phyloP scores from a whole-genome alignment of 1,140 invertebrate genomes.

The Lepidurus arcticus region DNA sequence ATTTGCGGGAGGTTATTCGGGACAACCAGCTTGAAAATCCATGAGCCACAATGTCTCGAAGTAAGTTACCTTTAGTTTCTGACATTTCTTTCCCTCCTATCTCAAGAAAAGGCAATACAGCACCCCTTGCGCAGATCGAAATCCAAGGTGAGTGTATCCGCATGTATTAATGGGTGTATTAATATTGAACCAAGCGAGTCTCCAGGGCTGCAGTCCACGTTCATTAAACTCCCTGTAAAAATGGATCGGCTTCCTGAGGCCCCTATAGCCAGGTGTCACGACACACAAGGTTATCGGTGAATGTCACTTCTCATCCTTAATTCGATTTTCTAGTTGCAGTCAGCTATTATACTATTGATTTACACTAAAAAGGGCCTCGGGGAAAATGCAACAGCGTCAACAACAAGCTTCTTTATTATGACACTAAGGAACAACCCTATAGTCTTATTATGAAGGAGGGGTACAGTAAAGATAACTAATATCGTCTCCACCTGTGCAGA shows the following conservation, averaged over 20 bases:
- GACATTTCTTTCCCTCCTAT: too few relatives aligned
- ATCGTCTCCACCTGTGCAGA: constrained; percentile 45
- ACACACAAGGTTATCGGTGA: constrained; percentile 31
- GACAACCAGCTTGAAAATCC: constrained; percentile 41
- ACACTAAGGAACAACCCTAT: neutral
- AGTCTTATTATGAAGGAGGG: neutral
- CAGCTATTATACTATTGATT: constrained; percentile 8
- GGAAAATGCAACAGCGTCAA: neutral
- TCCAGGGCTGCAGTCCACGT: too few relatives aligned
- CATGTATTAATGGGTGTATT: too few relatives aligned
- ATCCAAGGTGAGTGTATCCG: too few relatives aligned
- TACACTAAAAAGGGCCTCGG: neutral
- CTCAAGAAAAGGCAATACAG: too few relatives aligned
- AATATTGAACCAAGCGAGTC: too few relatives aligned
- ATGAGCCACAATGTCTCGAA: constrained; percentile 46
- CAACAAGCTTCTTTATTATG: neutral
- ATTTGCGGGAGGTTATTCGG: constrained; percentile 48
- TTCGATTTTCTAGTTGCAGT: constrained; percentile 25
- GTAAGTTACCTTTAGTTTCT: neutral
- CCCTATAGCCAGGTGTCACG: constrained; percentile 26
- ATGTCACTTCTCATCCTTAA: constrained; percentile 11
- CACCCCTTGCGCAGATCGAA: too few relatives aligned
- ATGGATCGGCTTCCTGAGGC: constrained; percentile 30
- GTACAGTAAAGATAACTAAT: constrained; percentile 46
- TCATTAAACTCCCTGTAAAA: neutral